These are phyloP conservation scores for Belgica antarctica DNA, from an alignment of 2,888 invertebrate species.

Conservation along the genomic window DNA sequence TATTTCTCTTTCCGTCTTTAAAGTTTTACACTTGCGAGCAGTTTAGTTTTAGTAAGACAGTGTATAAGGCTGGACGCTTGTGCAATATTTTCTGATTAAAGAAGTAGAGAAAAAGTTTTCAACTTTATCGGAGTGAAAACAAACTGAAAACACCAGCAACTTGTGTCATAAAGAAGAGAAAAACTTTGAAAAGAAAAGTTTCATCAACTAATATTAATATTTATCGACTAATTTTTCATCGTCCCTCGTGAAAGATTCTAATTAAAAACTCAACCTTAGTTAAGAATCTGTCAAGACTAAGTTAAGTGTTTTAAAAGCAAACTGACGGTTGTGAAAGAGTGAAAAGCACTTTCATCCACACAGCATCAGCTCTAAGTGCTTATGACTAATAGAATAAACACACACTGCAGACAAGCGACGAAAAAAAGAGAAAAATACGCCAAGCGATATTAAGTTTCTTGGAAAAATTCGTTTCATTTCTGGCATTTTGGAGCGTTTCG, in stretches of 20 bases:
- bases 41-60: slow-evolving; percentile 43
- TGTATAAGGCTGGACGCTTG: slow-evolving; percentile 40
- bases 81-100: slow-evolving; percentile 37
- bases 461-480: slow-evolving; percentile 30
- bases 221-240: background rate
- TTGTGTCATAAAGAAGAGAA: slow-evolving; percentile 8
- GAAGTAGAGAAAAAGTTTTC: slow-evolving; percentile 27
- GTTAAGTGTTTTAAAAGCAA: background rate
- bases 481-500: slow-evolving; percentile 25
- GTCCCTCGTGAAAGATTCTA: too few relatives aligned
- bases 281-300: background rate
- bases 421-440: slow-evolving; percentile 19
- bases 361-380: slow-evolving; percentile 16
- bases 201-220: slow-evolving; percentile 9
- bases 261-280: slow-evolving; percentile 13
- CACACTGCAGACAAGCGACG: slow-evolving; percentile 2
- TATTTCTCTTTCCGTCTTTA: slow-evolving; percentile 26
- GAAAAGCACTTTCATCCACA: background rate
- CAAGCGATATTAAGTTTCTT: slow-evolving; percentile 21
- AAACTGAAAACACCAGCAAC: background rate
- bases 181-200: background rate
- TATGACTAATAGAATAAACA: slow-evolving; percentile 36
- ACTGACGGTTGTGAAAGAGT: slow-evolving; percentile 15
- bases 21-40: slow-evolving; percentile 2
- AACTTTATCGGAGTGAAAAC: too few relatives aligned